Evolutionary conservation across 2,888 invertebrate species (phyloP), one percentile per base, ranked within the genome.

Genomic region (Dynastes grantii): DNA sequence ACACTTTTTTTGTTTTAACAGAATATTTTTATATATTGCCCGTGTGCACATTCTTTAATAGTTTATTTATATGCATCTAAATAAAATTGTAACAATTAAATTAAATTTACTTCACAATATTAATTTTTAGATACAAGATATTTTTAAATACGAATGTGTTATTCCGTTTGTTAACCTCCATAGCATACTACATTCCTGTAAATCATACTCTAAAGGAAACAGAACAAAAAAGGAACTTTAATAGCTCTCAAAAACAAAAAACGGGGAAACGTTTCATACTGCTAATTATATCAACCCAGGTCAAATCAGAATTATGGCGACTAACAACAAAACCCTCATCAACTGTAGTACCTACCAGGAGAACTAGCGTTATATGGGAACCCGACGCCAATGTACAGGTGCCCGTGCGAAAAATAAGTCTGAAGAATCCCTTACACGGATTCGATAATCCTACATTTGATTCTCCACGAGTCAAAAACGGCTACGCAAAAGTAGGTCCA

Each of bases 401-500:
- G 37, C 79, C 55, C 22, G 80, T 81, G 63, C 80, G 83, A 45
- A 90, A 61, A 87, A 76, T 78, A 13, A 82, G 81, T 67, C 22
- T 51, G 22, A 67, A 76, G 51, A 79, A 87, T 86, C 82, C 87
- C 16, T 90, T 90, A 82, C 90, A 91, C 80, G 93, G 92, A 64
- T 90, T 93, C 80, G 94, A 94, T 85, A 94, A 94, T 87, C 89
- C 90, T 75, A 93, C 91, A 1, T 93, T 92, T 78, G 94, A 94
- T 85, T 91, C 91, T 2, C 86, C 88, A 51, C 82, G 87, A 86
- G 89, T 83, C 81, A 88, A 77, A 88, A 89, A n/a, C 88, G 45
- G 79, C 87, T 0, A 81, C 84, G 2, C n/a, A n/a, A 92, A 93
- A 86, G 91, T 93, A 82, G 94, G 94, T 78, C 94, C 94, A 22